These are phyloP conservation scores for Cladopsammia gracilis DNA, from an alignment of 64 coral and sea anemone species.

Conservation along the genomic window DNA sequence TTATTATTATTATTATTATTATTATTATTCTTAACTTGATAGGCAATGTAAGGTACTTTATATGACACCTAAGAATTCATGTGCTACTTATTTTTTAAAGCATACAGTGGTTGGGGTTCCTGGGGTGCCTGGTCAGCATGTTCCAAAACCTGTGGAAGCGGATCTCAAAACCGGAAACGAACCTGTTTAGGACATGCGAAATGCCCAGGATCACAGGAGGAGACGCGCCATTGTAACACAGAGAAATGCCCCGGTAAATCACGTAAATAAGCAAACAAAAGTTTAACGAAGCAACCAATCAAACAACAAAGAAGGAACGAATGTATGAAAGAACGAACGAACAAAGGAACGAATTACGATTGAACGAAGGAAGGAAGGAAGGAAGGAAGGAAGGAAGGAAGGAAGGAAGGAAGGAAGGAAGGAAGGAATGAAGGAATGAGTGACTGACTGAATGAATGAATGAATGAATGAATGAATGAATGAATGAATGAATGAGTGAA, in stretches of 20 bases:
- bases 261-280: background rate
- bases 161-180: conserved; percentile 50
- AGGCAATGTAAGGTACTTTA: too few relatives aligned
- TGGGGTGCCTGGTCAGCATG: conserved; percentile 52
- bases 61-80: too few relatives aligned
- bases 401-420: too few relatives aligned
- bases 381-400: too few relatives aligned
- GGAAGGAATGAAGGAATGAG: too few relatives aligned
- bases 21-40: too few relatives aligned
- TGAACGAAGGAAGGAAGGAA: too few relatives aligned
- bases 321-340: background rate
- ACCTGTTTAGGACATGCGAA: conserved; percentile 10
- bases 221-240: conserved; percentile 48
- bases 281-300: background rate
- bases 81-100: background rate
- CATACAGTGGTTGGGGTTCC: conserved; percentile 30
- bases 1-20: too few relatives aligned
- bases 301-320: background rate
- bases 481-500: too few relatives aligned
- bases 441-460: too few relatives aligned
- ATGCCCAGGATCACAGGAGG: conserved; percentile 31
- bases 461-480: too few relatives aligned
- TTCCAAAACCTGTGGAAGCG: conserved; percentile 18
- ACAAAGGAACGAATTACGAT: background rate
- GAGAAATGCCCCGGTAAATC: conserved; percentile 47